These are phyloP conservation scores for Mystacides longicornis DNA, from an alignment of 2,888 invertebrate species.

Conservation along the genomic window DNA sequence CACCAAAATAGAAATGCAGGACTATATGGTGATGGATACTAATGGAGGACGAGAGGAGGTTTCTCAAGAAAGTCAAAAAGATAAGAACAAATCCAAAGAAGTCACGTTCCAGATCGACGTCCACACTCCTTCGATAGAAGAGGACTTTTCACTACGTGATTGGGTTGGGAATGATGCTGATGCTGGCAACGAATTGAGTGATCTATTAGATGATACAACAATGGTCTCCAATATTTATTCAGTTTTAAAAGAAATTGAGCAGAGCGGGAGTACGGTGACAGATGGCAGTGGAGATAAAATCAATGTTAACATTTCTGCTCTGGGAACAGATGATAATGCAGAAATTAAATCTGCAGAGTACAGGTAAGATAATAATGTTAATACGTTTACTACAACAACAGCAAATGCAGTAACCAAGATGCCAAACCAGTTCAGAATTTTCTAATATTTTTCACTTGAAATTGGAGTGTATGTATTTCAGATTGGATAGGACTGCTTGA, in stretches of 20 bases:
- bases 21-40: not conserved
- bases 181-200: slow-evolving; percentile 13
- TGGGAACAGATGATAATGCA: not conserved
- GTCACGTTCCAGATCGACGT: slow-evolving; percentile 14
- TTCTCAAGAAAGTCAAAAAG: slow-evolving; percentile 1
- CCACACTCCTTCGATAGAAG: slow-evolving; percentile 3
- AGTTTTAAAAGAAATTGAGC: slow-evolving; percentile 47
- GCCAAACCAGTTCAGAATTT: too few species aligned
- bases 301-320: not conserved
- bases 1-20: slow-evolving; percentile 3
- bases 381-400: too few species aligned
- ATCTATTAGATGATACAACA: slow-evolving; percentile 30
- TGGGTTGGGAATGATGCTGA: slow-evolving; percentile 10
- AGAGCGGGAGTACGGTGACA: slow-evolving; percentile 23
- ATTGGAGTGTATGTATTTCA: too few species aligned
- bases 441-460: too few species aligned
- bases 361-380: slow-evolving; percentile 30
- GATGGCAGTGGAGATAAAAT: slow-evolving; percentile 32
- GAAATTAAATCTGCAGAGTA: slow-evolving; percentile 27
- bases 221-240: slow-evolving; percentile 47
- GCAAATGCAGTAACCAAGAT: too few species aligned
- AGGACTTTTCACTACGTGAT: slow-evolving; percentile 7
- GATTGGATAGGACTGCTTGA: too few species aligned
- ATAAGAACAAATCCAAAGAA: slow-evolving; percentile 13
- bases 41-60: not conserved